Evolutionary conservation across 1,140 invertebrate genomes (phyloP).

Genomic region (Camponotus floridanus): DNA sequence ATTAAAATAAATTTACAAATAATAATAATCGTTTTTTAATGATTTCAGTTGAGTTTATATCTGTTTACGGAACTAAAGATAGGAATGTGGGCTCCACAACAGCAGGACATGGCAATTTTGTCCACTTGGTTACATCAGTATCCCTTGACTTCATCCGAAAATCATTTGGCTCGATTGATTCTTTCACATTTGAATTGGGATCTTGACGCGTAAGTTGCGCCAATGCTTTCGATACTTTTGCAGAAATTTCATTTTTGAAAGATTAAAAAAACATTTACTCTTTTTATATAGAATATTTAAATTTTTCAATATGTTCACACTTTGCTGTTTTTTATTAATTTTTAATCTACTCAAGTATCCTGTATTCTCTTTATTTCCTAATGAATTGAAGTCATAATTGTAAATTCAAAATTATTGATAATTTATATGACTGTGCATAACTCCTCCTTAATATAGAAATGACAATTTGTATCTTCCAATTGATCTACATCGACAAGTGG

Average conservation of each 20-base stretch:
- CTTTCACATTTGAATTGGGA: constrained; percentile 92
- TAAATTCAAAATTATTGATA: neutral
- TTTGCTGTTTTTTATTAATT: neutral
- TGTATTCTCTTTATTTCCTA: neutral
- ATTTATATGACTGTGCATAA: neutral
- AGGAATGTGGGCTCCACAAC: constrained; percentile 89
- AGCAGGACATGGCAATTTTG: constrained; percentile 90
- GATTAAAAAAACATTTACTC: neutral
- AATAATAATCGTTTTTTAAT: constrained; percentile 17
- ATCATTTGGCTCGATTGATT: constrained; percentile 90
- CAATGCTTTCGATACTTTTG: neutral
- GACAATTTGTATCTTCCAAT: constrained; percentile 88
- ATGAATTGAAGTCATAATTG: constrained; percentile 18
- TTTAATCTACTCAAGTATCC: neutral
- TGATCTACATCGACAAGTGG: constrained; percentile 89
- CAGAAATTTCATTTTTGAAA: neutral
- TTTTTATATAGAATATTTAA: constrained; percentile 9
- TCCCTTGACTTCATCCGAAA: constrained; percentile 88
- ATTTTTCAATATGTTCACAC: neutral
- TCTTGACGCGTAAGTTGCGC: constrained; percentile 83
- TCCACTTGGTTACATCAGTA: constrained; percentile 90
- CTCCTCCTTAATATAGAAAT: constrained; percentile 73
- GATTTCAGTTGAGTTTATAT: constrained; percentile 88
- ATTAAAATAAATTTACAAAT: constrained; percentile 11
- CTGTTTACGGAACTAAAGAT: constrained; percentile 92